These are phyloP conservation scores for Mesoclemmys tuberculata DNA, from an alignment of 2,113 vertebrate genomes.

Conservation along the genomic window DNA sequence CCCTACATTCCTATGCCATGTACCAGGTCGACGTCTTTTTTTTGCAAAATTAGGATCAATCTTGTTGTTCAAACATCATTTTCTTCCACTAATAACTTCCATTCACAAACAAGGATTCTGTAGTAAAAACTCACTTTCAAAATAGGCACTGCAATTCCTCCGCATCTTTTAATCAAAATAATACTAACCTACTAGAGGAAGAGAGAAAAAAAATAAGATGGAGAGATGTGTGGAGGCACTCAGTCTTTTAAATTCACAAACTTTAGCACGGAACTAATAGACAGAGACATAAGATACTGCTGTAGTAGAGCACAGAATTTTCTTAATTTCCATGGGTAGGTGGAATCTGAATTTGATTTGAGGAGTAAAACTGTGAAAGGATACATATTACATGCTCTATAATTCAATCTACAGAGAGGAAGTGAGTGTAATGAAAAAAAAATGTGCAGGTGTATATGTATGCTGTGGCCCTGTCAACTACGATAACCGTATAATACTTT, in stretches of 20 bases:
- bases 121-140: slow-evolving; percentile 54
- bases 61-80: slow-evolving; percentile 44
- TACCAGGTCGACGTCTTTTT: slow-evolving; percentile 39
- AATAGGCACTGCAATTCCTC: slow-evolving; percentile 44
- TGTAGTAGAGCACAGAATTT: not conserved
- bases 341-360: not conserved
- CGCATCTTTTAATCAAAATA: slow-evolving; percentile 69
- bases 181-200: slow-evolving; percentile 26
- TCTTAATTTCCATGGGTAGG: not conserved
- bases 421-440: not conserved
- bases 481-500: slow-evolving; percentile 34
- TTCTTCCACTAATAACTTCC: slow-evolving; percentile 54
- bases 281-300: not conserved
- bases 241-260: not conserved
- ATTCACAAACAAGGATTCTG: slow-evolving; percentile 69
- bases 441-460: slow-evolving; percentile 50
- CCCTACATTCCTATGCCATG: not conserved
- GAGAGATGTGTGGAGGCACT: not conserved
- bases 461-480: slow-evolving; percentile 54
- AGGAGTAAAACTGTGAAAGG: slow-evolving; percentile 11
- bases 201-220: not conserved
- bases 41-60: slow-evolving; percentile 31
- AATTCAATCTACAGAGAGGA: slow-evolving; percentile 1
- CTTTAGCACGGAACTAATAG: not conserved
- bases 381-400: not conserved